Evolutionary conservation across 1,140 invertebrate species (phyloP).

Genomic region (Neomicropteryx cornuta): DNA sequence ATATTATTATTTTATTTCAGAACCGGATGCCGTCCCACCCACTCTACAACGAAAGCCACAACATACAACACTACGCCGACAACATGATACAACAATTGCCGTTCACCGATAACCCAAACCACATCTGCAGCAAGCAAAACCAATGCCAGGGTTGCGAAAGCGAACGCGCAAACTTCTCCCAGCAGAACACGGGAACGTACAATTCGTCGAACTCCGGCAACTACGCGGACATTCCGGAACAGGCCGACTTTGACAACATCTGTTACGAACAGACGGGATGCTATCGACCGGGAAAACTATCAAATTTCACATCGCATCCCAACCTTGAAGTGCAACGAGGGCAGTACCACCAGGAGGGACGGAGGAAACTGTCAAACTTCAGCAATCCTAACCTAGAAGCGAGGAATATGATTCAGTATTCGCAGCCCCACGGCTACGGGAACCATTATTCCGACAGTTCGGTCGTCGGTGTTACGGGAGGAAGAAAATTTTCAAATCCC

Average conservation of each 20-base stretch:
- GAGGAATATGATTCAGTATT: not conserved
- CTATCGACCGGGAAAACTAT: constrained; percentile 5
- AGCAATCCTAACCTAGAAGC: constrained; percentile 14
- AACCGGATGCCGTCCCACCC: no score
- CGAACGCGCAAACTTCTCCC: constrained; percentile 11
- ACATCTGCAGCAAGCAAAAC: constrained; percentile 14
- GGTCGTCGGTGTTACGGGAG: constrained; percentile 6
- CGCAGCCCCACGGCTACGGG: constrained; percentile 6
- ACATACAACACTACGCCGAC: no score
- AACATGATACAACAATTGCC: no score
- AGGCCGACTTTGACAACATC: constrained; percentile 10
- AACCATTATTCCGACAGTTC: constrained; percentile 17
- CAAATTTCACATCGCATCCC: constrained; percentile 14
- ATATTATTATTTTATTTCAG: no score
- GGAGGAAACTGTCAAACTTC: constrained; percentile 12
- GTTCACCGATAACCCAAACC: constrained; percentile 13
- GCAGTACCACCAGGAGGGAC: constrained; percentile 6
- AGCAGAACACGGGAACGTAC: constrained; percentile 16
- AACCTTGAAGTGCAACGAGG: constrained; percentile 13
- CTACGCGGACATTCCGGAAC: constrained; percentile 13
- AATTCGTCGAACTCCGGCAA: constrained; percentile 17
- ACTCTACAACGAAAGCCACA: no score
- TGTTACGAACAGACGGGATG: constrained; percentile 10
- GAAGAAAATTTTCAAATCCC: not conserved
- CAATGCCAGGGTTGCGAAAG: constrained; percentile 4